Conservation (phyloP, 2,797 vertebrate genomes). For the Anguilla pacifica region DNA sequence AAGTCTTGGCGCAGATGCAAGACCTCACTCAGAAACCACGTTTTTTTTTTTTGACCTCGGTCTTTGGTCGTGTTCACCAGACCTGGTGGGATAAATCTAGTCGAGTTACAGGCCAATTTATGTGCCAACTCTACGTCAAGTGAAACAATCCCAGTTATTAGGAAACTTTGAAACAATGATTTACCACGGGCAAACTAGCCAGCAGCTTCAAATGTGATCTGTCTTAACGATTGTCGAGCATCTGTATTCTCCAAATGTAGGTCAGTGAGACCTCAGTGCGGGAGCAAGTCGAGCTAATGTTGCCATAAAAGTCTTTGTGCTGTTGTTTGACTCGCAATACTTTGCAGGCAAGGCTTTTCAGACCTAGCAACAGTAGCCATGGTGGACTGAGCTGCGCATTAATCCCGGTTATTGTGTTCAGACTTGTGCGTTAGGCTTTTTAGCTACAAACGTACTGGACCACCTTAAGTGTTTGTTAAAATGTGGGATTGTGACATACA, state of each 20-base stretch:
- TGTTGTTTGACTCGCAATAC: not conserved
- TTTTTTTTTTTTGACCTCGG: not conserved
- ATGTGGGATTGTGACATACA: not conserved
- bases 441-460: not conserved
- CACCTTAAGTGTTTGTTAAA: conserved; percentile 4
- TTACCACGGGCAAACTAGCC: not conserved
- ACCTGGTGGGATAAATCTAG: not conserved
- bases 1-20: too few relatives aligned
- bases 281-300: not conserved
- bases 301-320: not conserved
- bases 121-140: not conserved
- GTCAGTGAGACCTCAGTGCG: not conserved
- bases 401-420: not conserved
- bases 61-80: not conserved
- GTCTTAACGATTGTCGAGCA: not conserved
- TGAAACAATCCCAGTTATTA: not conserved
- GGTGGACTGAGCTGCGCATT: not conserved
- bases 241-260: not conserved
- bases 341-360: conserved; percentile 17
- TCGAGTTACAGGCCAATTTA: not conserved
- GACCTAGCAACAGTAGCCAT: conserved; percentile 10
- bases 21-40: not conserved
- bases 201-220: not conserved
- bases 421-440: not conserved
- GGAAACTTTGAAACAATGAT: not conserved